Evolutionary conservation across 2,113 vertebrate genomes (phyloP).

Genomic region (Apodemus speciosus): DNA sequence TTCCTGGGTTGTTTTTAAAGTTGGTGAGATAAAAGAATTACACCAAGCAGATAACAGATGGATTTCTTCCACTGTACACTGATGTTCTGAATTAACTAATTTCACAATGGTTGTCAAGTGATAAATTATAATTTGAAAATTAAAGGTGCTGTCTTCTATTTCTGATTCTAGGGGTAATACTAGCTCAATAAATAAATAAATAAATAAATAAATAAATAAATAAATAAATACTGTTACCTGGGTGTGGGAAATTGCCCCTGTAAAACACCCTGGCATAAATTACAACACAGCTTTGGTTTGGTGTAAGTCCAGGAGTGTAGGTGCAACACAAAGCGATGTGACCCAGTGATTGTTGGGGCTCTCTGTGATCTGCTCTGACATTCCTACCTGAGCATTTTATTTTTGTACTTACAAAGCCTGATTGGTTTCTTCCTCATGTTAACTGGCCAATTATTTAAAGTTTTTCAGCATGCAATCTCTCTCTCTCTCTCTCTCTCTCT

Average conservation of each 20-base stretch:
- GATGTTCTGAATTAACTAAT: constrained; percentile 84
- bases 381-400: neutral
- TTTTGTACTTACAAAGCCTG: neutral
- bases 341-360: neutral
- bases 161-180: constrained; percentile 80
- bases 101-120: constrained; percentile 82
- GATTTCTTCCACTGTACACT: constrained; percentile 83
- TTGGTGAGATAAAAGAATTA: constrained; percentile 84
- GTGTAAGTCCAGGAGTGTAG: rapidly evolving
- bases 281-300: constrained; percentile 62
- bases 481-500: too few species aligned
- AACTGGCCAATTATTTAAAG: neutral
- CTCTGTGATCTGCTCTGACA: neutral
- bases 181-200: neutral
- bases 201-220: too few species aligned
- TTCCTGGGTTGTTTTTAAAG: constrained; percentile 86
- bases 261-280: constrained; percentile 75
- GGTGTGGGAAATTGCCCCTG: constrained; percentile 64
- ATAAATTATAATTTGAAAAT: constrained; percentile 85
- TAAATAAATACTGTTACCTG: constrained; percentile 64
- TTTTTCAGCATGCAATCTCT: neutral
- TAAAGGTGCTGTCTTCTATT: constrained; percentile 82
- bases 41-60: constrained; percentile 84
- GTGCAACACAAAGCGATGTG: too few species aligned
- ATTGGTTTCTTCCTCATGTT: neutral